Conservation (phyloP, 2,888 invertebrate species). For the Agrochola macilenta region DNA sequence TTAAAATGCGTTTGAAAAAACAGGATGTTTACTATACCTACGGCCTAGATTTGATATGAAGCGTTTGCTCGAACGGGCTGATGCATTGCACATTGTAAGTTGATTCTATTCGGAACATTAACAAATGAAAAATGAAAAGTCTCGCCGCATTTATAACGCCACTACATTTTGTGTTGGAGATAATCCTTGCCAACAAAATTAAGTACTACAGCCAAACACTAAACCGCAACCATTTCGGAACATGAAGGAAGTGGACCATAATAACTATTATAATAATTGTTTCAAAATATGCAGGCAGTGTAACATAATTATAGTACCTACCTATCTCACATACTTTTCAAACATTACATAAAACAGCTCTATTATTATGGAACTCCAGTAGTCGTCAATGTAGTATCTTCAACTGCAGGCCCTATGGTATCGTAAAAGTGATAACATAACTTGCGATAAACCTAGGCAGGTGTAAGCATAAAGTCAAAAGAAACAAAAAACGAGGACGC, state of each 20-base stretch:
- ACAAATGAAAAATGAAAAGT: neutral
- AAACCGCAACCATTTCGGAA: neutral
- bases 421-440: too few species aligned
- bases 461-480: slow-evolving; percentile 50
- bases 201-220: slow-evolving; percentile 8
- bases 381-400: neutral
- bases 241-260: slow-evolving; percentile 14
- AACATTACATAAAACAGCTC: neutral
- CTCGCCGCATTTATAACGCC: neutral
- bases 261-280: neutral
- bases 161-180: slow-evolving; percentile 1
- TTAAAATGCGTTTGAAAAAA: neutral
- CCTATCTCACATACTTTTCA: neutral
- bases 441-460: neutral
- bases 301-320: neutral
- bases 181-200: slow-evolving; percentile 40
- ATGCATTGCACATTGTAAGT: neutral
- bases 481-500: slow-evolving; percentile 42
- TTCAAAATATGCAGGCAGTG: neutral
- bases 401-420: neutral
- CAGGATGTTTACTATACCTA: neutral
- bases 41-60: slow-evolving; percentile 12
- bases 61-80: neutral
- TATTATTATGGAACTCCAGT: neutral
- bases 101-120: neutral